Base-by-base conservation (phyloP, 2,888 invertebrate genomes). In the Agrotis clavis region DNA sequence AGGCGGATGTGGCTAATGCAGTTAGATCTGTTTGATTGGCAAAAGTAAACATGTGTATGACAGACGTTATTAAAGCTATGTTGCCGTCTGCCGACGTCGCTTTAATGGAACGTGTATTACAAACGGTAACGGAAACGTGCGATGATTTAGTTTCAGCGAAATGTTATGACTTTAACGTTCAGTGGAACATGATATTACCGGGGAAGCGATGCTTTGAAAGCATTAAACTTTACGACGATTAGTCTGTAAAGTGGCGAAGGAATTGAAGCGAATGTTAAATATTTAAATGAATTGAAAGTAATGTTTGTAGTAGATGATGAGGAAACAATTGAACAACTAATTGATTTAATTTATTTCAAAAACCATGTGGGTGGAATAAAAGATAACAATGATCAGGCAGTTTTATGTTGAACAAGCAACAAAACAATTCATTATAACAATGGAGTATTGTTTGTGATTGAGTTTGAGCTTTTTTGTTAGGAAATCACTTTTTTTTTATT, bases 361-460 rank as follows among this genome's bases (percentile, higher is more conserved):
- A 88, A 91, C 86, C 87, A 92, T 92, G 95, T 95, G 93, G 95
- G 94, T 77, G 91, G 92, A 92, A 92, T 94, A 92, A 92, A 92
- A 90, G 90, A 85, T 84, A 89, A 91, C 92, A 92, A 92, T 95
- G 93, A 95, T 88, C 77, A 71, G 86, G 92, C 93, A 90, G 84
- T 92, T 93, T 92, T 88, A 73, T 87, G 87, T 89, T 91, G 88
- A 89, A 90, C 92, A 90, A 87, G 89, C 90, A 92, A 94, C 92
- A 91, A 93, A 94, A 93, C 93, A 93, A 93, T 92, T 92, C 91
- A 92, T 93, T 92, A 90, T 86, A 90, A 94, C 94, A 95, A 95
- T 94, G 89, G 89, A 67, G 86, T 89, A 95, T 95, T 95, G 95
- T 95, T 94, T 93, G 89, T 92, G 90, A 91, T 92, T 91, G 82